Percentiles rank a stretch among this genome's conserved stretches.
Conservation (phyloP, 1,140 invertebrate genomes). For the Ruditapes philippinarum region DNA sequence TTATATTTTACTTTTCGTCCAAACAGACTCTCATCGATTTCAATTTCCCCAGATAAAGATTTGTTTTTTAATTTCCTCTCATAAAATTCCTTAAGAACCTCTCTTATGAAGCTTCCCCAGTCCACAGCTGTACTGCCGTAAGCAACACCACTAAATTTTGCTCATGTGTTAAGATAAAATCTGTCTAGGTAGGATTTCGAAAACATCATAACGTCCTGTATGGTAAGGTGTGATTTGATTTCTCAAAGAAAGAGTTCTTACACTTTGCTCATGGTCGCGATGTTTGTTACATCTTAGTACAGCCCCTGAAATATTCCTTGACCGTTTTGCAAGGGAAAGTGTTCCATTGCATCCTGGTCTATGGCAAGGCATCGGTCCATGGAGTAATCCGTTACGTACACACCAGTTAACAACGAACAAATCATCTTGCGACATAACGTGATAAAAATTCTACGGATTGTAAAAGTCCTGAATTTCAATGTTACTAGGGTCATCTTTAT, state of each 20-base stretch:
- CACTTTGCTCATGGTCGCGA: neutral
- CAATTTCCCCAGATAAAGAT: neutral
- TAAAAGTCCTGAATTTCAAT: neutral
- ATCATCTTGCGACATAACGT: neutral
- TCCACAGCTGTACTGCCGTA: neutral
- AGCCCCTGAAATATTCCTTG: neutral
- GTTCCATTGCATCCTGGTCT: neutral
- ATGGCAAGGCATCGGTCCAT: neutral
- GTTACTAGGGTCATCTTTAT: neutral
- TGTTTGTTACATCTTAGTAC: neutral
- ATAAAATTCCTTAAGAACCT: neutral
- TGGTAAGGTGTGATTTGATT: neutral
- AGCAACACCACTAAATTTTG: neutral
- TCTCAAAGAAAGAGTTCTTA: neutral
- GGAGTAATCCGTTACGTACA: neutral
- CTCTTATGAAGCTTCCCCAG: neutral
- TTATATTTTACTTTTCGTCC: no score
- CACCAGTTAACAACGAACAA: neutral
- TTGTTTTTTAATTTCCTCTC: neutral
- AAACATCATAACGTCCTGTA: neutral
- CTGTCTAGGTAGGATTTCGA: neutral
- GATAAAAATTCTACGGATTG: neutral
- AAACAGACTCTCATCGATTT: no score
- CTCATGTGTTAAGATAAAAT: neutral
- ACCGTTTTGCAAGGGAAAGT: neutral